phyloP scores from a whole-genome alignment of 2,888 invertebrate genomes.

The Eupithecia abbreviata region DNA sequence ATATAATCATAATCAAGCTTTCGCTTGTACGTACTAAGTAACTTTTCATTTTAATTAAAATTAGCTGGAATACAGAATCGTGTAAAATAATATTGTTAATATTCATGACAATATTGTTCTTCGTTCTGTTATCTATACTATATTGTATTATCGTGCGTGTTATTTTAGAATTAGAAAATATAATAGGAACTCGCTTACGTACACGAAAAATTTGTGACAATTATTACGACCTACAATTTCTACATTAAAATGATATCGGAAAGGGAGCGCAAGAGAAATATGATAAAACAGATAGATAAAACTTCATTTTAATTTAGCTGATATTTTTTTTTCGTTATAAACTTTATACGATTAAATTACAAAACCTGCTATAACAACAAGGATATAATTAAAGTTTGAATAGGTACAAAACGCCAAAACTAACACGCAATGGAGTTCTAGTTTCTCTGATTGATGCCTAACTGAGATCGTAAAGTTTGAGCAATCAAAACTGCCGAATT shows the following conservation, averaged over 20 bases:
- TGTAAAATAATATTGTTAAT: background rate
- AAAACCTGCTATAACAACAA: slow-evolving; percentile 25
- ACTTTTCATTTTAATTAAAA: background rate
- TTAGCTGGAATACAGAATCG: background rate
- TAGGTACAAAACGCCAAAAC: slow-evolving; percentile 34
- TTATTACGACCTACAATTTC: background rate
- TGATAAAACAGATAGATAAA: background rate
- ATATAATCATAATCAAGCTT: background rate
- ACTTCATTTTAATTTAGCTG: background rate
- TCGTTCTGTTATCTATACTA: no score
- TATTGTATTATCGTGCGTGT: background rate
- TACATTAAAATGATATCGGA: background rate
- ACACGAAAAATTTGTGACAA: background rate
- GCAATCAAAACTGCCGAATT: slow-evolving; percentile 23
- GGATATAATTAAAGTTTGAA: slow-evolving; percentile 39
- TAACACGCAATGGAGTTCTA: slow-evolving; percentile 38
- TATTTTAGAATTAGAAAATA: background rate
- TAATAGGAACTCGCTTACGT: background rate
- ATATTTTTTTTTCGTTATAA: background rate
- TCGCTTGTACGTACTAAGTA: no score
- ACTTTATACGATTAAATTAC: background rate
- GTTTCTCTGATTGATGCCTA: slow-evolving; percentile 22
- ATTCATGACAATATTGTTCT: no score
- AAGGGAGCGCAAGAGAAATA: background rate
- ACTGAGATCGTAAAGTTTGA: slow-evolving; percentile 21